phyloP scores from a whole-genome alignment of 2,113 vertebrate species.

The Clarias macrocephalus region DNA sequence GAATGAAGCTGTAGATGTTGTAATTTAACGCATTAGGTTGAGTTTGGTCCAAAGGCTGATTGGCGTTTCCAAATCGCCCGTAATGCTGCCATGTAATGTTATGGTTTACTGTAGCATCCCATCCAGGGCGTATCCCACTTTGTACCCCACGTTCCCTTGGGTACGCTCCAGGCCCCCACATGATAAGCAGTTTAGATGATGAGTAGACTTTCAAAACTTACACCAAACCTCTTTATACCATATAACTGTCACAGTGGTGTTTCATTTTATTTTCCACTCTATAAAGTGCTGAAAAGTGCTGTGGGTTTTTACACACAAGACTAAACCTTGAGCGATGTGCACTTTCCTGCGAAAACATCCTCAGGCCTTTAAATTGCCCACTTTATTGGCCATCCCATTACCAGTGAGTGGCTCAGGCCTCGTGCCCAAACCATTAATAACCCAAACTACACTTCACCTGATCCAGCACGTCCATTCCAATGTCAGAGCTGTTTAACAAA shows the following conservation, averaged over 20 bases:
- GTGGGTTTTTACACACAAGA: background rate
- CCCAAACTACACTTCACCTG: background rate
- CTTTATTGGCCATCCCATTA: background rate
- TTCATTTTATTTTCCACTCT: background rate
- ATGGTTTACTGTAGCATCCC: too few relatives aligned
- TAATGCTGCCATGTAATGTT: too few relatives aligned
- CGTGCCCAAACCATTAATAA: background rate
- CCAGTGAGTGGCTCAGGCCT: background rate
- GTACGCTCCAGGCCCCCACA: too few relatives aligned
- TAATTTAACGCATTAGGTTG: background rate
- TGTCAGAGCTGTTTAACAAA: background rate
- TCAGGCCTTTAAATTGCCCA: background rate
- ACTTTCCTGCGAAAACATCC: background rate
- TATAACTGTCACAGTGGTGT: background rate
- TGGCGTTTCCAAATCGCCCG: too few relatives aligned
- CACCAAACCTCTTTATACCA: background rate
- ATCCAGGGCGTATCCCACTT: too few relatives aligned
- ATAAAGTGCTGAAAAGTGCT: background rate
- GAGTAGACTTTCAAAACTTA: background rate
- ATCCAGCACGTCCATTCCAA: background rate
- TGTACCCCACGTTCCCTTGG: too few relatives aligned
- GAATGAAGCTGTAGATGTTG: background rate
- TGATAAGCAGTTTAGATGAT: too few relatives aligned
- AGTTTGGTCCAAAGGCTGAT: too few relatives aligned
- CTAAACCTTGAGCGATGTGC: background rate